Base-by-base conservation (phyloP, 2,797 vertebrate genomes). In the Enteromius radiatus region DNA sequence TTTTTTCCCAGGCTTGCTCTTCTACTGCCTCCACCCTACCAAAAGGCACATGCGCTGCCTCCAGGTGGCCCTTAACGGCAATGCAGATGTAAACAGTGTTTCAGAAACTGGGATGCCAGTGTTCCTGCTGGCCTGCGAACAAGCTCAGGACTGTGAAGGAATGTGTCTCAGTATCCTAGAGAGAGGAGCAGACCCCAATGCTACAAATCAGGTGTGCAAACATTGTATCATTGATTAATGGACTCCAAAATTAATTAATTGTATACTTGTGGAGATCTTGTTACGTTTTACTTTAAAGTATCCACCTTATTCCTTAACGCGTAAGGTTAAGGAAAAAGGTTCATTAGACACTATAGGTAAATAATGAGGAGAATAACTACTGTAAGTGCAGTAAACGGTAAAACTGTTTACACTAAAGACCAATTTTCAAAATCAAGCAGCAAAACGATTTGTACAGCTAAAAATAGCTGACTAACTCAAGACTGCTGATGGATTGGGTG, bases 1-100 rank as follows among this genome's bases (percentile, higher is more conserved):
- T 81, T 56, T 49, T 70, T 68, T 85, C 68, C 80, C 78, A 99
- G 97, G 97, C 2, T 52, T 99, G 88, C 90, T 99, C 36, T 99
- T 98, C 92, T 97, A 97, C 92, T 97, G 96, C 86, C 92, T 96
- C 75, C 91, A 91, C 43, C 96, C 98, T 65, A 97, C 96, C 43
- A 93, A 90, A 76, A 90, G 95, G 14, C 97, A 99, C 87, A 87
- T 87, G 84, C 94, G 84, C 87, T 99, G 97, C 88, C 86, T 93
- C 54, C 84, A 95, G 78, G 89, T 95, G 86, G 96, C 94, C 10
- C 91, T 99, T 43, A 90, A 94, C n/a, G 78, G 91, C 5, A 92
- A 91, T 67, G 96, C 96, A 0, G 96, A 99, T 52, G 92, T 95
- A 82, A 98, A 99, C 94, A 97, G 95, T 17, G 90, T 90, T 59